Evolutionary conservation across 2,797 vertebrate species (phyloP).

Genomic region (Schizopygopsis malacanthus): DNA sequence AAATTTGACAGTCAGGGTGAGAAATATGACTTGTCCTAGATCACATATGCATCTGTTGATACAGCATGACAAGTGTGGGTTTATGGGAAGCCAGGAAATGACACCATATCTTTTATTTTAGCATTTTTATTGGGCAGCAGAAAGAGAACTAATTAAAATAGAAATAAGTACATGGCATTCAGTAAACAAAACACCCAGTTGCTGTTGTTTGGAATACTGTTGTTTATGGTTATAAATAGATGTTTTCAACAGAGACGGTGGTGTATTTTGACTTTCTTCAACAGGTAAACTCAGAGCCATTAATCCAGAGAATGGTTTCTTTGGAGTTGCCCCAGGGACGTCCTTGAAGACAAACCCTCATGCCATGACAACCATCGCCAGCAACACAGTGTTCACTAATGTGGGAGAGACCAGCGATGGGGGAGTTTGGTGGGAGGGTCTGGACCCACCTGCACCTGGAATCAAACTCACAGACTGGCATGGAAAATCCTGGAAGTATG

Average conservation of each 20-base stretch:
- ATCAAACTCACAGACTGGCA: slow-evolving; percentile 87
- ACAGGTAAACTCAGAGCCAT: slow-evolving; percentile 90
- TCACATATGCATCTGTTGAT: not conserved
- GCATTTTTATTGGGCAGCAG: slow-evolving; percentile 19
- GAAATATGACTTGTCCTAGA: slow-evolving; percentile 21
- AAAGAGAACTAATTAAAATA: slow-evolving; percentile 27
- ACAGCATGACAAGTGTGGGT: not conserved
- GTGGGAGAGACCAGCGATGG: slow-evolving; percentile 91
- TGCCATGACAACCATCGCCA: slow-evolving; percentile 85
- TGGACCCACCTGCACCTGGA: slow-evolving; percentile 77
- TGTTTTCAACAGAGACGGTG: not conserved
- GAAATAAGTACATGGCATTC: not conserved
- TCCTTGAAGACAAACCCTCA: slow-evolving; percentile 91
- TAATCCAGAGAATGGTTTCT: slow-evolving; percentile 94
- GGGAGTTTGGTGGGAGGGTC: slow-evolving; percentile 93
- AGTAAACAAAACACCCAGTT: slow-evolving; percentile 1
- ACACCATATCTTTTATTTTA: not conserved
- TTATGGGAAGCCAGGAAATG: not conserved
- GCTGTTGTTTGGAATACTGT: not conserved
- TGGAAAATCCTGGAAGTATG: slow-evolving; percentile 85
- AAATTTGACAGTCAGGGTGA: slow-evolving; percentile 90
- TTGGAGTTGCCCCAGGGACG: slow-evolving; percentile 91
- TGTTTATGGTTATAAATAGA: not conserved
- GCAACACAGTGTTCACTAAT: slow-evolving; percentile 91
- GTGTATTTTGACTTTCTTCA: slow-evolving; percentile 28